Conservation (phyloP, 2,888 invertebrate species). For the Andrena chrysosceles region DNA sequence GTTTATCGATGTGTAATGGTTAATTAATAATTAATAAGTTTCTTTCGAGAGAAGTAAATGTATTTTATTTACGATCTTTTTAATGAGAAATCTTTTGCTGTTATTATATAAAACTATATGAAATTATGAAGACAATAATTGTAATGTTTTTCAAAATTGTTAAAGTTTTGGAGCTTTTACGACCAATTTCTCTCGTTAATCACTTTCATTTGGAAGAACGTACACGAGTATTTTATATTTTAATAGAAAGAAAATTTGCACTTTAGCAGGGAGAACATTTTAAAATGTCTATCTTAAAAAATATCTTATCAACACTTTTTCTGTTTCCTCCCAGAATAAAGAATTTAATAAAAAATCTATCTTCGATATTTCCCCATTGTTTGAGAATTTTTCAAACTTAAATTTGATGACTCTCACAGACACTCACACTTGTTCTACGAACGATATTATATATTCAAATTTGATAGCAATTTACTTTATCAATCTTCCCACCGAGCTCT, state of each 20-base stretch:
- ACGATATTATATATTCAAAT: neutral
- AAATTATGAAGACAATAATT: too few relatives aligned
- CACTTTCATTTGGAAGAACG: neutral
- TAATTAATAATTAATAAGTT: neutral
- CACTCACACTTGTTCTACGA: neutral
- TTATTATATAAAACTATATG: too few relatives aligned
- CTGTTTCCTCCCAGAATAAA: too few relatives aligned
- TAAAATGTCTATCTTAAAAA: neutral
- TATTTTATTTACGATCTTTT: neutral
- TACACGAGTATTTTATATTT: neutral
- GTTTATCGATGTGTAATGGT: too few relatives aligned
- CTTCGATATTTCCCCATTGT: neutral
- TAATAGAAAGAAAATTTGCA: too few relatives aligned
- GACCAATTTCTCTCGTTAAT: neutral
- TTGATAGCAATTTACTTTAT: neutral
- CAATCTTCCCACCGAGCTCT: neutral
- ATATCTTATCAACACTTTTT: neutral
- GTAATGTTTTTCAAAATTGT: too few relatives aligned
- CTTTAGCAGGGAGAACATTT: neutral
- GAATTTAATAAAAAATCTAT: too few relatives aligned
- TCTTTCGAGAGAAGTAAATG: neutral
- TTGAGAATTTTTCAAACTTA: neutral
- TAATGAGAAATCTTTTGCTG: neutral
- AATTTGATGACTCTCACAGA: neutral
- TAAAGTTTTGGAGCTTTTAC: too few relatives aligned